These are phyloP conservation scores for Urophycis tenuis DNA, from an alignment of 2,797 vertebrate species.

Conservation along the genomic window DNA sequence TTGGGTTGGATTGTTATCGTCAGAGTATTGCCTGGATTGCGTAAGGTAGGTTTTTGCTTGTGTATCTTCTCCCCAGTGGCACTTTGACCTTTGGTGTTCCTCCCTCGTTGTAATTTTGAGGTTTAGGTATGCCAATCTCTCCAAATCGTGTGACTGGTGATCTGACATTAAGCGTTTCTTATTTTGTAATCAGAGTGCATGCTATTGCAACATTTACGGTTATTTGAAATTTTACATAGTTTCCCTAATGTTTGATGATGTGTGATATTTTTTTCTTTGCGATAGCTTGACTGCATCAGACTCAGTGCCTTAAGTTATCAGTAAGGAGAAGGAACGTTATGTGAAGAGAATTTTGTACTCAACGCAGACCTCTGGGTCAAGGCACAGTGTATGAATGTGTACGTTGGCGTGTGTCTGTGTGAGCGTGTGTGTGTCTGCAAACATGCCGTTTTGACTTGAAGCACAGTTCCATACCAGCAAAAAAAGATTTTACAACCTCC, in stretches of 20 bases:
- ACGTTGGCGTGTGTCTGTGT: constrained; percentile 9
- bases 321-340: constrained; percentile 38
- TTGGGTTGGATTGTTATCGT: constrained; percentile 49
- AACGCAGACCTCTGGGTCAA: constrained; percentile 47
- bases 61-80: constrained; percentile 27
- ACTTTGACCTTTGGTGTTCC: constrained; percentile 34
- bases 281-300: constrained; percentile 41
- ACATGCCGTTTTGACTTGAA: constrained; percentile 48
- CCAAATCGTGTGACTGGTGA: constrained; percentile 8
- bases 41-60: constrained; percentile 35
- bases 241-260: constrained; percentile 48
- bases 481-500: constrained; percentile 23
- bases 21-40: constrained; percentile 46
- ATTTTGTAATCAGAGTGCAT: constrained; percentile 54
- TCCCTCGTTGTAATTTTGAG: constrained; percentile 42
- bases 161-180: constrained; percentile 29
- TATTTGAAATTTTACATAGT: constrained; percentile 48
- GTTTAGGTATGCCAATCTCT: constrained; percentile 9
- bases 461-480: constrained; percentile 67
- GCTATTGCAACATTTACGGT: constrained; percentile 45
- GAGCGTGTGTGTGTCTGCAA: constrained; percentile 17
- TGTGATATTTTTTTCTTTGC: constrained; percentile 31
- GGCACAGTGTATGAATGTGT: constrained; percentile 43
- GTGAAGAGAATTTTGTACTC: constrained; percentile 40
- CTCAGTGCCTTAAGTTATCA: constrained; percentile 68